Evolutionary conservation across 1,140 invertebrate species (phyloP), one percentile per base, ranked within the genome.

Genomic region (Capitella teleta): DNA sequence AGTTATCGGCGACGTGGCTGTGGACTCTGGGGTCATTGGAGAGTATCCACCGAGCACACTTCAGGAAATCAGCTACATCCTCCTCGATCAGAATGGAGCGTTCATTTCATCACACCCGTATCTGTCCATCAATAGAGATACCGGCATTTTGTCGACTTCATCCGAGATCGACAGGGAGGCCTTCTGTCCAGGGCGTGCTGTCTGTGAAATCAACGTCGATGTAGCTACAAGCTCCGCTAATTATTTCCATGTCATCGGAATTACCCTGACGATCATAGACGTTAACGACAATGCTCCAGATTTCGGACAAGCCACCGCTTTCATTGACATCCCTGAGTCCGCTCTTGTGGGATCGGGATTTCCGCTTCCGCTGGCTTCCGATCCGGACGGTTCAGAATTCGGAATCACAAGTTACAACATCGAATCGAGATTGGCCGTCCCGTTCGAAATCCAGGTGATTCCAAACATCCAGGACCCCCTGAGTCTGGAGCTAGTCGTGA

Each of bases 221-320:
- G 45, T 53, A n/a, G 38, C 38, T 2, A 19, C 44, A n/a, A 26
- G 30, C 14, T 26, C 47, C 6, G 24, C 34, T 8, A 21, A 28
- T 6, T 49, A 42, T 28, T 49, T 53, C 40, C 6, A 30, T 23
- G 42, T 53, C 46, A 23, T 53, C 37, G 49, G 49, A 41, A 41
- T 53, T 10, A 50, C 43, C 5, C 23, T 53, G 23, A 36, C 41
- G 12, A 49, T 53, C 18, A 38, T 41, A 16, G 52, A 53, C 46
- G 44, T 49, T 16, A 53, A 53, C 47, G 52, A 53, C 47, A 53
- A 53, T 21, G 32, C 47, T 28, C 52, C 52, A 5, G 25, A 28
- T 14, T 53, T 53, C 26, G 8, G 38, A 8, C 25, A 32, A 12
- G 28, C 47, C 5, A 32, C 14, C 10, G 28, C 30, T 5, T 18